Base-by-base conservation (phyloP, 2,888 invertebrate species). In the Hedychridium roseum region DNA sequence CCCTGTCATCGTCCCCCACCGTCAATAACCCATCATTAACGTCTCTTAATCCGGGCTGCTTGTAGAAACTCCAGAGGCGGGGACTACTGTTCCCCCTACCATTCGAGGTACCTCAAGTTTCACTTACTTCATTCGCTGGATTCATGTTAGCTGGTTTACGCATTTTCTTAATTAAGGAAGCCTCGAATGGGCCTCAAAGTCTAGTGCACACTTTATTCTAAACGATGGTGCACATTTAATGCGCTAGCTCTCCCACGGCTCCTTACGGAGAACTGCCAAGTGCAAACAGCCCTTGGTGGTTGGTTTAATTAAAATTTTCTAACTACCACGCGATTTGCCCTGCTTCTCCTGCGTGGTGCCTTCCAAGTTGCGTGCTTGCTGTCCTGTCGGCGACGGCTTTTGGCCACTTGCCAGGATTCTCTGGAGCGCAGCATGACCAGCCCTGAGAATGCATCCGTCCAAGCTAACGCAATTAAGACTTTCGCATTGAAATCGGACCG, bases 381-480 rank as follows among this genome's bases (percentile, higher is more conserved):
- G 54, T 56, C 57, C 52, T 62, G 71, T 64, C 59, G 58, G 61
- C 59, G 68, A 66, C 62, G 63, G 57, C 62, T 61, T 38, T 60
- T 71, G 71, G 70, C 64, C 14, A 36, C 12, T 11, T 43, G 62
- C 71, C 71, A 72, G 60, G 56, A 59, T 59, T 56, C 62, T 50
- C 46, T 58, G 37, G 50, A 35, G 46, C 57, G 54, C 68, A 64
- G 67, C 64, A 71, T 64, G 58, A 55, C 60, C 60, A 43, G 53
- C 39, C 37, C 36, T 51, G 52, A 56, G 51, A 54, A 66, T 57
- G 63, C 65, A 64, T 59, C 66, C 61, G 59, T 56, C 63, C 60
- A 66, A 63, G 68, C 70, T 73, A 68, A 71, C 64, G 70, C 63
- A 73, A 73, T 71, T 73, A 71, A 73, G 70, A 67, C 58, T 60